These are phyloP conservation scores for Calcarius ornatus DNA, from an alignment of 2,113 vertebrate species.

Conservation along the genomic window DNA sequence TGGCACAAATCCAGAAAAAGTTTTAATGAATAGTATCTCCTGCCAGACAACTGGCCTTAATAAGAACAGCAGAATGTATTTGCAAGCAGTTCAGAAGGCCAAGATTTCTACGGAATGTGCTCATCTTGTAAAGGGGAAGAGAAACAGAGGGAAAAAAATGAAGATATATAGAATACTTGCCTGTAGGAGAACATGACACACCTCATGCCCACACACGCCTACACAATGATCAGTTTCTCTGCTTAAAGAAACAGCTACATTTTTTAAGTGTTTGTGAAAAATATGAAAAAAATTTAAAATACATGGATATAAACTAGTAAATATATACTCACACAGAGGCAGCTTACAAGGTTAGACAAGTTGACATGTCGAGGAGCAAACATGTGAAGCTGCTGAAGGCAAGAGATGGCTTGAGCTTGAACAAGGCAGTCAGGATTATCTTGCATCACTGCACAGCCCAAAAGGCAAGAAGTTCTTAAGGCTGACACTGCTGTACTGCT, in stretches of 20 bases:
- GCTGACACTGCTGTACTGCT: constrained; percentile 69
- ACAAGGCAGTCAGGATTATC: constrained; percentile 85
- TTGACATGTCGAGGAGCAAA: constrained; percentile 89
- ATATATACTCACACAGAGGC: constrained; percentile 87
- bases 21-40: neutral
- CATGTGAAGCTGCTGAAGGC: constrained; percentile 96
- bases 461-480: constrained; percentile 82
- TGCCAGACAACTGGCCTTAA: neutral
- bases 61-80: neutral
- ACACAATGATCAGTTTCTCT: neutral
- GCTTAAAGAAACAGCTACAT: neutral
- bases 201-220: neutral
- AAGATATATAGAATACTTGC: neutral
- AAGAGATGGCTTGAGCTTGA: constrained; percentile 87
- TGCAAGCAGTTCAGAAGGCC: neutral
- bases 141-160: neutral
- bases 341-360: constrained; percentile 84
- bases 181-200: neutral
- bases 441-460: constrained; percentile 89
- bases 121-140: neutral
- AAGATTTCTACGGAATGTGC: neutral
- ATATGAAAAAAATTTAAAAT: neutral
- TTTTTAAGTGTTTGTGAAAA: neutral
- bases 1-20: neutral
- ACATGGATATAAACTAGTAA: neutral